Conservation (phyloP, 1,140 invertebrate genomes). For the Drosophila orena region DNA sequence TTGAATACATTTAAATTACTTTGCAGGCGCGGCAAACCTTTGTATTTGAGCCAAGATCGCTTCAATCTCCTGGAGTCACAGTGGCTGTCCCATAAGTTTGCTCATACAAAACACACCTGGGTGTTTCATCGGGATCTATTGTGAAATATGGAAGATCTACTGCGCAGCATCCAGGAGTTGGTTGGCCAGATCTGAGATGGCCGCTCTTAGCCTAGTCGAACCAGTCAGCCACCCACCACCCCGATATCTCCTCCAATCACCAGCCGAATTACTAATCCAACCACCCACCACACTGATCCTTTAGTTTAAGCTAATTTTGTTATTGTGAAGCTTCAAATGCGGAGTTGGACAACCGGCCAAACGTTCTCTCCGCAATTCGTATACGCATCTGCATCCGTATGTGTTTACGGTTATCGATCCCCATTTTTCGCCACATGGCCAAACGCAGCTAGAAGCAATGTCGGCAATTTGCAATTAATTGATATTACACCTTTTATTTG, state of each 20-base stretch:
- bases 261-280: background rate
- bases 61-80: constrained; percentile 96
- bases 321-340: constrained; percentile 2
- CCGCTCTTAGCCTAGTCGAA: constrained; percentile 46
- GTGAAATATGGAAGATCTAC: constrained; percentile 86
- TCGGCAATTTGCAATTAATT: constrained; percentile 21
- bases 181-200: constrained; percentile 74
- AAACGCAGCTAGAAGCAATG: constrained; percentile 4
- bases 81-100: constrained; percentile 97
- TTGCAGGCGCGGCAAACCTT: constrained; percentile 95
- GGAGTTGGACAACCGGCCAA: constrained; percentile 4
- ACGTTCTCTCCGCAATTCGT: background rate
- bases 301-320: constrained; percentile 5
- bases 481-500: constrained; percentile 38
- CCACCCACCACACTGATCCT: background rate
- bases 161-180: constrained; percentile 82
- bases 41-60: constrained; percentile 95
- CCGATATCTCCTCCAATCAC: background rate
- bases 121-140: constrained; percentile 94
- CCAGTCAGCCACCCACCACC: constrained; percentile 13
- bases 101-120: constrained; percentile 96
- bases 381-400: constrained; percentile 1
- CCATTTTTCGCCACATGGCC: background rate
- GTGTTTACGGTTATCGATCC: constrained; percentile 1
- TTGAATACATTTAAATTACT: background rate